A percentile compares a stretch with the other conserved stretches of the same genome.
These are phyloP conservation scores for Anniella stebbinsi DNA, from an alignment of 2,797 vertebrate species.

Conservation along the genomic window DNA sequence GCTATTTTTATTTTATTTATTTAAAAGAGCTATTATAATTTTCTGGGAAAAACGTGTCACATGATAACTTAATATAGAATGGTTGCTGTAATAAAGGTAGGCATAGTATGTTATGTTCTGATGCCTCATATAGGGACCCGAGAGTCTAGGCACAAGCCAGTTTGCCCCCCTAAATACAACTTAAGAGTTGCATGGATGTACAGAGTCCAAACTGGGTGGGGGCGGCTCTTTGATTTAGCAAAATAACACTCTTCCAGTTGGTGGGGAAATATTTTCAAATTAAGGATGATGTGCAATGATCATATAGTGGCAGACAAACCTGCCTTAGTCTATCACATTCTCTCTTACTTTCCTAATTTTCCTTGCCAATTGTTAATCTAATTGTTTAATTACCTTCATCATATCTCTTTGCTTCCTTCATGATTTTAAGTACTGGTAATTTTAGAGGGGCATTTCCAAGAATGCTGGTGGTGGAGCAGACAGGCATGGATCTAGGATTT, in stretches of 20 bases:
- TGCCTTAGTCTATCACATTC: neutral
- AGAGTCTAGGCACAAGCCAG: neutral
- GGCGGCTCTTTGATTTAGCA: neutral
- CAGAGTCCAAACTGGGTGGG: neutral
- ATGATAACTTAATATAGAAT: too few relatives aligned
- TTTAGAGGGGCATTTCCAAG: neutral
- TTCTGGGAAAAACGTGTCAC: neutral
- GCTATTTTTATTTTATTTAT: neutral
- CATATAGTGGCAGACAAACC: neutral
- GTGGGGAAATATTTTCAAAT: neutral
- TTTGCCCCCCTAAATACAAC: neutral
- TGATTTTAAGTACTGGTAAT: neutral
- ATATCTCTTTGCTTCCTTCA: neutral
- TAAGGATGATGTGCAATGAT: neutral
- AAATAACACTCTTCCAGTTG: neutral
- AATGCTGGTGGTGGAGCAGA: neutral
- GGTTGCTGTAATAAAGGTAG: neutral
- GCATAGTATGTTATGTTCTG: neutral
- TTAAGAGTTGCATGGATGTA: neutral
- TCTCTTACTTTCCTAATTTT: neutral
- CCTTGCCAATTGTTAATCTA: neutral
- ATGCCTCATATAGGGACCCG: neutral
- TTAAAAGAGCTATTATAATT: neutral
- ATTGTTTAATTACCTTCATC: neutral
- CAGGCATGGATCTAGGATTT: neutral